Base-by-base conservation (phyloP, 2,888 invertebrate genomes). In the Panorpa germanica region DNA sequence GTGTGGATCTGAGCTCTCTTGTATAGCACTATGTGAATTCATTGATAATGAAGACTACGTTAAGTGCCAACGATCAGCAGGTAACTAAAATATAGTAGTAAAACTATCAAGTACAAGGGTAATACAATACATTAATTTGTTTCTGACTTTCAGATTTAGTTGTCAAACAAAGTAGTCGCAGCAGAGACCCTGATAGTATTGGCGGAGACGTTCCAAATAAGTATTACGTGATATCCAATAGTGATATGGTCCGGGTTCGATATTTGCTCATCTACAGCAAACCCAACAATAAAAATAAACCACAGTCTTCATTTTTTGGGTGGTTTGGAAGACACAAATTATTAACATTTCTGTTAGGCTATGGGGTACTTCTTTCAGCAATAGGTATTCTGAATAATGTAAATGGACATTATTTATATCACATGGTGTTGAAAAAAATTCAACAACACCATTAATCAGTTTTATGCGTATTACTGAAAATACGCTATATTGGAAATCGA, bases 21-120 rank as follows among this genome's bases (percentile, higher is more conserved):
- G 78, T 45, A 61, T 85, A 26, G 82, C 81, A 3, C 53, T 85
- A 35, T 78, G 83, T 53, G 80, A 86, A 57, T 65, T 81, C 30
- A 65, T 83, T 26, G 65, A 78, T 49, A 69, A 78, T 44, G 65
- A 70, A 2, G 63, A 67, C 31, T 63, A 63, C 37, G 63, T 68
- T 5, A 61, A 61, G 43, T 61, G 60, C 39, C 62, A 62, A 40
- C 25, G 13, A 4, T 11, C 2, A 7, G 11, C n/a, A n/a, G n/a
- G n/a, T n/a, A n/a, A n/a, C n/a, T n/a, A n/a, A n/a, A n/a, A n/a
- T n/a, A n/a, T n/a, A n/a, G n/a, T n/a, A n/a, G n/a, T n/a, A n/a
- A n/a, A n/a, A n/a, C n/a, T n/a, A n/a, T n/a, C n/a, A n/a, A n/a
- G n/a, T n/a, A n/a, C n/a, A n/a, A n/a, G n/a, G n/a, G n/a, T n/a